Base-by-base conservation (phyloP, 1,140 invertebrate genomes). In the Drosophila rufa region DNA sequence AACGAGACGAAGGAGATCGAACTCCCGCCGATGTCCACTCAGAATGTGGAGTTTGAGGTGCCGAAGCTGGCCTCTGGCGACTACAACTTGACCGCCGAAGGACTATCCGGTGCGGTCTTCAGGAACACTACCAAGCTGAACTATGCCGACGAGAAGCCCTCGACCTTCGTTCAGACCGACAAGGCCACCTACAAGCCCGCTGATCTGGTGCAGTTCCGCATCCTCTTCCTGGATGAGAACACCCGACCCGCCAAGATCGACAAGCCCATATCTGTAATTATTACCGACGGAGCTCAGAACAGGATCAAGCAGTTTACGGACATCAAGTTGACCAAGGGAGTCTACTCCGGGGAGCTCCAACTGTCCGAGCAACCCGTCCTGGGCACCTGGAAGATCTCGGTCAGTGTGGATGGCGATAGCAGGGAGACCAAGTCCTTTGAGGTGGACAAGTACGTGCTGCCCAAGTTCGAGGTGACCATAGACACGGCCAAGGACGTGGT, bases 151-250 rank as follows among this genome's bases (percentile, higher is more conserved):
- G 98, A 98, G 92, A 97, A 96, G 82, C 97, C 97, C 77, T 97
- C 97, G 9, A 95, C 98, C 2, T 98, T 99, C 80, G 95, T 99
- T 74, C 98, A 99, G 93, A 99, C 98, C 0, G 98, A 99, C 93
- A 97, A 98, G 93, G 95, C 97, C 2, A 96, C 99, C 62, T 99
- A 99, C 92, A 97, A 98, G 91, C 98, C 98, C 1, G 95, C 96
- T 12, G 95, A 97, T 85, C 95, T 95, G 69, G 95, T 99, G 8
- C 95, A 96, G 85, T 99, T 98, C 87, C 95, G 98, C 74, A 95
- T 96, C n/a, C 94, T 99, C 36, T 94, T 97, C 27, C 93, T 98
- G 25, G 96, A 97, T 92, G 95, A 96, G 2, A 94, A 96, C 74
- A 93, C 98, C 11, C 95, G 96, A 80, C 97, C 92, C 68, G 94